Evolutionary conservation across 2,113 vertebrate genomes (phyloP).

Genomic region (Hippocampus zosterae): DNA sequence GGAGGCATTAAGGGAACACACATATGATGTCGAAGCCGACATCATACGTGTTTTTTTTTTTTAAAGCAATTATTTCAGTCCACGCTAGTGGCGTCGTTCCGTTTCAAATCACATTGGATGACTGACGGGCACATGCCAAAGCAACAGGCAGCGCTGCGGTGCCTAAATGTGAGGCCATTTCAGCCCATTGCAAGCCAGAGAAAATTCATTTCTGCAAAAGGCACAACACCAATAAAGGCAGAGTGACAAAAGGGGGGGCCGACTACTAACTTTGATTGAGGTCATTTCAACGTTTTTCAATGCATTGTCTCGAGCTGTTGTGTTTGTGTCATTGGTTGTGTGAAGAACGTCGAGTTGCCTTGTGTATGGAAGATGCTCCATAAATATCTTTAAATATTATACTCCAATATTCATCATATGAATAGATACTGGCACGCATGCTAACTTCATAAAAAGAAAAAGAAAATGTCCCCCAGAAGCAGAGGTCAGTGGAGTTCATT

Average conservation of each 20-base stretch:
- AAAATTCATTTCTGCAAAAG: not conserved
- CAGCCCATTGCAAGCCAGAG: not conserved
- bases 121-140: not conserved
- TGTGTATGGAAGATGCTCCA: no score
- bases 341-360: no score
- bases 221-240: not conserved
- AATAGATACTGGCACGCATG: no score
- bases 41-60: conserved; percentile 16
- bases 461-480: not conserved
- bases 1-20: conserved; percentile 55
- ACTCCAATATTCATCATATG: no score
- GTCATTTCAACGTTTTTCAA: no score
- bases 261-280: no score
- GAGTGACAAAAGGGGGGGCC: not conserved
- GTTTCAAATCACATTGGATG: not conserved
- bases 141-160: not conserved
- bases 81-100: not conserved
- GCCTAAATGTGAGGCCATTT: not conserved
- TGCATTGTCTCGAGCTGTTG: no score
- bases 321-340: no score
- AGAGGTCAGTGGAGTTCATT: no score
- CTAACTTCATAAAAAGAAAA: no score
- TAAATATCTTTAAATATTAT: no score
- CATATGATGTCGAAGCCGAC: conserved; percentile 23
- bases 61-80: not conserved